Evolutionary conservation across 1,140 invertebrate species (phyloP).

Genomic region (Thalassaphorura encarpata): DNA sequence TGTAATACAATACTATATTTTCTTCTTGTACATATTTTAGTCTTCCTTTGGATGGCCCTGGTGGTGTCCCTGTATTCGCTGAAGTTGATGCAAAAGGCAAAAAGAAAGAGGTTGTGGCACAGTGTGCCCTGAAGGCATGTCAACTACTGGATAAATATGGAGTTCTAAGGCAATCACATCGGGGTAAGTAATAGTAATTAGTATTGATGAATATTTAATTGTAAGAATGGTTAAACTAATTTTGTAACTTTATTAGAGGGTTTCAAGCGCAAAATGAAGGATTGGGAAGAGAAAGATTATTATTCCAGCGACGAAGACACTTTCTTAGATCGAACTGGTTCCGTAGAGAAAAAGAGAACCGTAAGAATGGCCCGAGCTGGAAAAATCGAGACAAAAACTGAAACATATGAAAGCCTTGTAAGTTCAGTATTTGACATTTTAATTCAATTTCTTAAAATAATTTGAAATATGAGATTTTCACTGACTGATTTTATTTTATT

Average conservation of each 20-base stretch:
- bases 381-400: slow-evolving; percentile 47
- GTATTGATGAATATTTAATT: not conserved
- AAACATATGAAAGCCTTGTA: slow-evolving; percentile 75
- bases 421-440: slow-evolving; percentile 29
- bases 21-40: slow-evolving; percentile 35
- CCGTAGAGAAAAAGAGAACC: slow-evolving; percentile 75
- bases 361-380: slow-evolving; percentile 60
- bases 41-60: slow-evolving; percentile 67
- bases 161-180: slow-evolving; percentile 61
- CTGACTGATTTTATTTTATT: not conserved
- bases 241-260: not conserved
- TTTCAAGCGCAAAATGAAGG: slow-evolving; percentile 55
- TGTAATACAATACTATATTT: not conserved
- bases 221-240: not conserved
- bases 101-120: slow-evolving; percentile 87
- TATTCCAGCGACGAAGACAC: slow-evolving; percentile 97
- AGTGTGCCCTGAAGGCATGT: slow-evolving; percentile 91
- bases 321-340: slow-evolving; percentile 88
- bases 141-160: slow-evolving; percentile 75
- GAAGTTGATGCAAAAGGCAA: slow-evolving; percentile 80
- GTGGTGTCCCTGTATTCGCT: slow-evolving; percentile 61
- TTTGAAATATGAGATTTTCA: not conserved
- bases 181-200: slow-evolving; percentile 45
- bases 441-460: not conserved
- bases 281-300: slow-evolving; percentile 81